These are phyloP conservation scores for Tenthredo scrophulariae DNA, from an alignment of 2,888 invertebrate species.

Conservation along the genomic window DNA sequence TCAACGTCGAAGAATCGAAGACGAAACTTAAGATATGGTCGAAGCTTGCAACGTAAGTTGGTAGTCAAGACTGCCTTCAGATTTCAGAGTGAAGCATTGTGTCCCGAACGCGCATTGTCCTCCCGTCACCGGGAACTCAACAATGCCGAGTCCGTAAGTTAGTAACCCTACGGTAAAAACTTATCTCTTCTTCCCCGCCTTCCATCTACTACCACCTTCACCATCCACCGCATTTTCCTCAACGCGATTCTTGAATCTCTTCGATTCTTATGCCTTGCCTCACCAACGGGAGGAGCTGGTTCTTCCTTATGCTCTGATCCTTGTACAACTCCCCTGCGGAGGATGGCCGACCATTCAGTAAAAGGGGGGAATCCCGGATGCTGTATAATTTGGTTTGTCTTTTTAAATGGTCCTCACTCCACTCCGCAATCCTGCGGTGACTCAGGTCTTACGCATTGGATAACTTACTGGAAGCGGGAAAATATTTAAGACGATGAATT, in stretches of 20 bases:
- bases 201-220: constrained; percentile 52
- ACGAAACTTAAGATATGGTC: constrained; percentile 49
- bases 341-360: not conserved
- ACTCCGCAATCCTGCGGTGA: constrained; percentile 11
- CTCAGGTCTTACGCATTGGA: not conserved
- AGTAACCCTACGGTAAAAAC: constrained; percentile 74
- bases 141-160: constrained; percentile 73
- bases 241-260: constrained; percentile 55
- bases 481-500: not conserved
- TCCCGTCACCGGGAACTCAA: constrained; percentile 71
- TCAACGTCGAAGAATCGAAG: constrained; percentile 50
- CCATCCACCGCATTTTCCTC: constrained; percentile 12
- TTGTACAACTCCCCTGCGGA: not conserved
- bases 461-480: not conserved
- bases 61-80: constrained; percentile 69
- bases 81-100: constrained; percentile 73
- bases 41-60: constrained; percentile 61
- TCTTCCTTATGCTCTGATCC: constrained; percentile 34
- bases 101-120: constrained; percentile 73
- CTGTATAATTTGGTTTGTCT: constrained; percentile 44
- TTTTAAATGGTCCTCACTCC: constrained; percentile 25
- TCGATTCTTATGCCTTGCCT: constrained; percentile 58
- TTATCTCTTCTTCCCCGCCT: constrained; percentile 69
- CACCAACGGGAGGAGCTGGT: not conserved
- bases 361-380: constrained; percentile 16